These are phyloP conservation scores for Nowickia ferox DNA, from an alignment of 2,888 invertebrate species.

Conservation along the genomic window DNA sequence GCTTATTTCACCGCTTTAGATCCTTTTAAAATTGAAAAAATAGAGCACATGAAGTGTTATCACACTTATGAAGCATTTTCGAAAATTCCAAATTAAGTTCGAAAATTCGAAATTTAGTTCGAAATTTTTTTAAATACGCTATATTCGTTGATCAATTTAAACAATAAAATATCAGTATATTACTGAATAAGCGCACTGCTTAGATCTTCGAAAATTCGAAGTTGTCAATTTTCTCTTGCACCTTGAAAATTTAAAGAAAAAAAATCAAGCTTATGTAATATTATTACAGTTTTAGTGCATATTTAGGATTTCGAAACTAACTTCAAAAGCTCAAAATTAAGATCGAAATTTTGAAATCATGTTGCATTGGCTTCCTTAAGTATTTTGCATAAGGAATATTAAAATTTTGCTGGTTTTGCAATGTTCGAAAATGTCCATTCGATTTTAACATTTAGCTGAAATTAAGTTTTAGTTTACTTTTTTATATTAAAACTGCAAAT, in stretches of 20 bases:
- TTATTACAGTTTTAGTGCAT: not conserved
- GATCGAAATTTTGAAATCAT: not conserved
- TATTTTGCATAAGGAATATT: not conserved
- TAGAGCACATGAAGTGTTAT: not conserved
- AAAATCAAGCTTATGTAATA: too few species aligned
- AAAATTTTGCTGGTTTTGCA: too few species aligned
- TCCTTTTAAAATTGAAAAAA: too few species aligned
- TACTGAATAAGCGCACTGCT: too few species aligned
- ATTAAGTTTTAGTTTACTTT: too few species aligned
- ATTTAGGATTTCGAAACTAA: not conserved
- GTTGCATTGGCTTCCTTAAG: not conserved
- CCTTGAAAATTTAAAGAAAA: not conserved
- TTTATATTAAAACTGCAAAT: too few species aligned
- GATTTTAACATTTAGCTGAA: too few species aligned
- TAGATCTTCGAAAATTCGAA: not conserved
- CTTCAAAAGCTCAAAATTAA: too few species aligned
- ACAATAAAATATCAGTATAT: too few species aligned
- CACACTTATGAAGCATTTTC: not conserved
- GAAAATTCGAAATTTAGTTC: conserved; percentile 6
- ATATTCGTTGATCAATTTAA: too few species aligned
- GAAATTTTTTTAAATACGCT: not conserved
- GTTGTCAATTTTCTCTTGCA: not conserved
- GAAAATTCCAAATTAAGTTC: conserved; percentile 12
- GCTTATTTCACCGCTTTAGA: too few species aligned
- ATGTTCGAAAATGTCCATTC: too few species aligned